Base-by-base conservation (phyloP, 2,888 invertebrate genomes). In the Buathra laborator region DNA sequence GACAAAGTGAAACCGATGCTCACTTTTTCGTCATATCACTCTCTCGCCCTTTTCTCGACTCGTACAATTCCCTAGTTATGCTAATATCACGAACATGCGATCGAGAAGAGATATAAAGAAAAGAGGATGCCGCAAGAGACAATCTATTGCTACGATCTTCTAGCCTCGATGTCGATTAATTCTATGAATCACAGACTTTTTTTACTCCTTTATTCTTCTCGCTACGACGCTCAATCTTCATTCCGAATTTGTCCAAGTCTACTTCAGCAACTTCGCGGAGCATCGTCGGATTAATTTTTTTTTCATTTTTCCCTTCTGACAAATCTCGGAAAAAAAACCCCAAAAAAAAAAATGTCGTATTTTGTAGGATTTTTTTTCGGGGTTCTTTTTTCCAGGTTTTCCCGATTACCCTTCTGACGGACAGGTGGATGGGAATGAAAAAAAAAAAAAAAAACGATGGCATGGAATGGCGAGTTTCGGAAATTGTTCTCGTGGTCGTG, bases 11-110 rank as follows among this genome's bases (percentile, higher is more conserved):
- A 77, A 48, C 14, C 32, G 9, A 44, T 64, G 76, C 77, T 68
- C 72, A 64, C 77, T 87, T 89, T 87, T 89, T 90, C 86, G 67
- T 84, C 86, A 51, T 84, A 86, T 80, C 77, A 87, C 86, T 78
- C 83, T 81, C 82, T 87, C 6, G 19, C 86, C 81, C 86, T 86
- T 88, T 59, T 87, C 86, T 83, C 86, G 37, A 53, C 51, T 32
- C 46, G 77, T 81, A 74, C 64, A 83, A 9, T 82, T 85, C 72
- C 83, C 81, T 75, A 83, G 86, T 84, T 77, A 85, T 81, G 76
- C 53, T 82, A 75, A 85, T 85, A 16, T 6, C 46, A 3, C 32
- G 64, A 14, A 48, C 70, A 46, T 19, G 24, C 53, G 14, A 9
- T 7, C 9, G 53, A 4, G 10, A 24, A 9, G 19, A 9, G 56